Conservation (phyloP, 2,113 vertebrate species). For the Odocoileus virginianus region DNA sequence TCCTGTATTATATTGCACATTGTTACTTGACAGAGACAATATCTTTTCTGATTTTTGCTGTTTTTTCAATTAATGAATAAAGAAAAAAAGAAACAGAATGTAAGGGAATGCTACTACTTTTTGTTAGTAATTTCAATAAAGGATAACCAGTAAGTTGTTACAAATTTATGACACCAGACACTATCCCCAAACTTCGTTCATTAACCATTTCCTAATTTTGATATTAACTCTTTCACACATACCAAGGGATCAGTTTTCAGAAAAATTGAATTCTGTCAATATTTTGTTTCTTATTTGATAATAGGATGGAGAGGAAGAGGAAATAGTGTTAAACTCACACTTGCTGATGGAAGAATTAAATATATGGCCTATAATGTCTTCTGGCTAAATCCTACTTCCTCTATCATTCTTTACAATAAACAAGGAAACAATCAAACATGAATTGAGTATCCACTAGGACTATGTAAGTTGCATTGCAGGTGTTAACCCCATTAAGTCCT, state of each 20-base stretch:
- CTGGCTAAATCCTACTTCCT: not conserved
- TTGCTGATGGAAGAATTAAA: not conserved
- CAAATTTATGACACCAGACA: not conserved
- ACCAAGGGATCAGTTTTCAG: not conserved
- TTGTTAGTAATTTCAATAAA: not conserved
- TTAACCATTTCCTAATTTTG: not conserved
- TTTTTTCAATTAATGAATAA: not conserved
- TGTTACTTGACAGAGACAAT: not conserved
- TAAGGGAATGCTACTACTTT: not conserved
- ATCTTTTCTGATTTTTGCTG: not conserved
- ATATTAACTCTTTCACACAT: not conserved
- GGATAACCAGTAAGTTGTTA: not conserved
- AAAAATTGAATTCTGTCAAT: not conserved
- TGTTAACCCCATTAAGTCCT: not conserved
- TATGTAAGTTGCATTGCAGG: not conserved
- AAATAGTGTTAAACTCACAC: not conserved
- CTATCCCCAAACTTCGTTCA: not conserved
- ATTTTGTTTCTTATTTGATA: not conserved
- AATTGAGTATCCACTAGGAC: not conserved
- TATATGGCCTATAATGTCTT: not conserved
- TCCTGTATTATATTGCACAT: not conserved
- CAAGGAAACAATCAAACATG: not conserved
- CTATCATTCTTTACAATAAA: not conserved
- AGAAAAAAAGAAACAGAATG: not conserved
- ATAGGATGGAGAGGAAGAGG: not conserved